Base-by-base conservation (phyloP, 2,888 invertebrate species). In the Ornithoptera alexandrae region DNA sequence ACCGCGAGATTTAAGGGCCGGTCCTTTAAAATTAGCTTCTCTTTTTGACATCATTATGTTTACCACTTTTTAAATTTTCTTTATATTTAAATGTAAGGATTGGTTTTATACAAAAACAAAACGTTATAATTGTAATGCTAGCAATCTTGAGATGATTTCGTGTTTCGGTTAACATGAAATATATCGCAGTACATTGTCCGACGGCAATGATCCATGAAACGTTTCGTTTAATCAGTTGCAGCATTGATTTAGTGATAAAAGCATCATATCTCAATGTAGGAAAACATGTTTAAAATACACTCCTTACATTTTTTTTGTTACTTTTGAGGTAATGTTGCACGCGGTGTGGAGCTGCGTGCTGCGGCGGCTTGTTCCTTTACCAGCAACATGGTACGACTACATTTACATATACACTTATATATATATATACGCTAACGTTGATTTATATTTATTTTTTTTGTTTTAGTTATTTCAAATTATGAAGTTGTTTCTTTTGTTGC, bases 1-100 rank as follows among this genome's bases (percentile, higher is more conserved):
- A 10, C 24, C 42, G 24, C 58, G 56, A 24, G 12, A 39, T 61
- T 22, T 58, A 24, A 67, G 46, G 67, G 67, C 67, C 30, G 67
- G 62, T 57, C 59, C 59, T 65, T 39, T 53, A 50, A 30, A 62
- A 15, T 57, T 62, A 17, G 7, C 15, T 12, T 10, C 0, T 6
- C n/a, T 53, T 53, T 53, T 53, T 18, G 53, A 53, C 53, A 6
- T 50, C 15, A 18, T 17, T 15, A 53, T n/a, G 2, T 53, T 53
- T 53, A 53, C 18, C n/a, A n/a, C n/a, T n/a, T 53, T 53, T 46
- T 15, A 7, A 6, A 5, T 53, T 53, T 50, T n/a, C 4, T 53
- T n/a, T 53, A 53, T n/a, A 53, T 5, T 1, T 1, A 7, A 53
- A 53, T 53, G 18, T 1, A 12, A 53, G 53, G 53, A n/a, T 53